Percentiles rank a stretch among this genome's conserved stretches.
These are phyloP conservation scores for Pristionchus mayeri DNA, from an alignment of 2,888 invertebrate species.

Conservation along the genomic window DNA sequence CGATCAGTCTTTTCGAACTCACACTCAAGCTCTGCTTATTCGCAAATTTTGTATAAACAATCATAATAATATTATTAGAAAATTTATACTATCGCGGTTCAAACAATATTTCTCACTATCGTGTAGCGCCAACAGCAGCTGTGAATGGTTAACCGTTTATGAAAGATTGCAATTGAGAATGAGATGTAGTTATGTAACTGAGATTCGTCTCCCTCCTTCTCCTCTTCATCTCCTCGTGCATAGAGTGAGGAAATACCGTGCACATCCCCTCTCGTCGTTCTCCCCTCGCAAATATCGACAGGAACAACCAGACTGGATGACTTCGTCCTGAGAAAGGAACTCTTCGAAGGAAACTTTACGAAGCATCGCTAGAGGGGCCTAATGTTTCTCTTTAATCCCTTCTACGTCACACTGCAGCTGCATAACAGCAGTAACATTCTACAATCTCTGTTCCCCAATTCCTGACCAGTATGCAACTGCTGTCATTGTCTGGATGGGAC, in stretches of 20 bases:
- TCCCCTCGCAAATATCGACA: constrained; percentile 42
- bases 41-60: no score
- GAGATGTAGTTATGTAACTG: background rate
- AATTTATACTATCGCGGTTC: background rate
- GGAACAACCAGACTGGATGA: constrained; percentile 28
- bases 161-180: background rate
- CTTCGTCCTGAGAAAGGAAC: background rate
- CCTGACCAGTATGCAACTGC: background rate
- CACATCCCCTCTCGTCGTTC: constrained; percentile 30
- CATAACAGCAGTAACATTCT: background rate
- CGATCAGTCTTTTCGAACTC: no score
- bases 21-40: no score
- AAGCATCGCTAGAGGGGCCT: no score
- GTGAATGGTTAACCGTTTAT: background rate
- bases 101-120: background rate
- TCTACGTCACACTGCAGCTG: background rate
- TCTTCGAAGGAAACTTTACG: background rate
- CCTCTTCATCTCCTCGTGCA: constrained; percentile 22
- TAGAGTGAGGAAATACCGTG: constrained; percentile 26
- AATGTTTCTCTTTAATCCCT: no score
- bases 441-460: no score
- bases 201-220: background rate
- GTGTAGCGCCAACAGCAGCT: background rate
- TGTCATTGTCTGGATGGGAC: constrained; percentile 1
- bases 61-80: background rate